Conservation (phyloP, 2,113 vertebrate species). For the Pelmatolapia mariae region DNA sequence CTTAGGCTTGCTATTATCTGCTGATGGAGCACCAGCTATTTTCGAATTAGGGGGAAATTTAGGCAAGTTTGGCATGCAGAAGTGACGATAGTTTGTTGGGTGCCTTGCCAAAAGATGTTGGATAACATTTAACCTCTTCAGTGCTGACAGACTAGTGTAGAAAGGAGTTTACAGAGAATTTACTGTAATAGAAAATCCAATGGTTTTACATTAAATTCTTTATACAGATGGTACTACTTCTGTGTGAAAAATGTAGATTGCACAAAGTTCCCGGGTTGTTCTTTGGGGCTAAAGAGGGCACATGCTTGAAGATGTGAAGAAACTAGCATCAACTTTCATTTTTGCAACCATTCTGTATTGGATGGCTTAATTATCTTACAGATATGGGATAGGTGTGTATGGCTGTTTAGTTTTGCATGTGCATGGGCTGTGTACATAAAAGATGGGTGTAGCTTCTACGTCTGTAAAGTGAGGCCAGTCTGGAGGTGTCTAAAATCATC, state of each 20-base stretch:
- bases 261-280: neutral
- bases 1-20: neutral
- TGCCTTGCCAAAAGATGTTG: neutral
- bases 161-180: neutral
- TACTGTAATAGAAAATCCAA: neutral
- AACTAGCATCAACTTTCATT: neutral
- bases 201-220: neutral
- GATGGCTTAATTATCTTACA: neutral
- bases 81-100: neutral
- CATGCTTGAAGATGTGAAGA: neutral
- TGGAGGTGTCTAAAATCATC: neutral
- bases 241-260: neutral
- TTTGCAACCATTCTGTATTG: neutral
- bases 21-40: neutral
- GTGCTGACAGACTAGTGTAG: neutral
- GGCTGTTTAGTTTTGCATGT: neutral
- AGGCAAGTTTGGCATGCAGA: neutral
- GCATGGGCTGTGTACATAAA: neutral
- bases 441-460: neutral
- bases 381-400: neutral
- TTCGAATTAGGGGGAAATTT: neutral
- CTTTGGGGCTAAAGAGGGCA: neutral
- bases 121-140: neutral
- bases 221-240: neutral
- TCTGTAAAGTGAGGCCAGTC: neutral